These are phyloP conservation scores for Oithona nana DNA, from an alignment of 2,888 invertebrate genomes.

Conservation along the genomic window DNA sequence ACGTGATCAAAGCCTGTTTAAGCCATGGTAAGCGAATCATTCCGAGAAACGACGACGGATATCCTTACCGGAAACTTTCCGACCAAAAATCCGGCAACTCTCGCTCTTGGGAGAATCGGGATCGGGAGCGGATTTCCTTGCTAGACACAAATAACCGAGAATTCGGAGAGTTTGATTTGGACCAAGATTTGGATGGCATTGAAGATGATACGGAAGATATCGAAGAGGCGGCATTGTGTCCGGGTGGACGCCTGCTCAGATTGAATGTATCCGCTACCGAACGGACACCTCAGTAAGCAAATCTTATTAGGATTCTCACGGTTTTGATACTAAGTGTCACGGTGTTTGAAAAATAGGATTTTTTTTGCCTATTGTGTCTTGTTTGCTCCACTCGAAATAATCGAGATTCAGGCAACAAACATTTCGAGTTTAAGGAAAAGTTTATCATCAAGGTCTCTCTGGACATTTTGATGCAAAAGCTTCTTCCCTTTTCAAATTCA, in stretches of 20 bases:
- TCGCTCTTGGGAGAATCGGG: neutral
- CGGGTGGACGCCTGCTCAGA: constrained; percentile 22
- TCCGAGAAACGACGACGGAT: neutral
- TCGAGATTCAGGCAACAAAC: too few relatives aligned
- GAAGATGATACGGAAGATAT: neutral
- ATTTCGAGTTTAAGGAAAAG: too few relatives aligned
- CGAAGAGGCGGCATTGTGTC: constrained; percentile 19
- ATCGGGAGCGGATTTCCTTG: too few relatives aligned
- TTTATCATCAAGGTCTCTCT: too few relatives aligned
- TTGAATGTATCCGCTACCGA: constrained; percentile 21
- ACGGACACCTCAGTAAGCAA: neutral
- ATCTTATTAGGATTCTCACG: too few relatives aligned
- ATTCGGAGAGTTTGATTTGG: neutral
- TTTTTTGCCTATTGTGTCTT: too few relatives aligned
- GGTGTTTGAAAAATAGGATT: too few relatives aligned
- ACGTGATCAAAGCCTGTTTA: neutral
- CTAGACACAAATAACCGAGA: neutral
- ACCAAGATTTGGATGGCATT: neutral
- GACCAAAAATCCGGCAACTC: neutral
- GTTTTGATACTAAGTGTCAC: too few relatives aligned
- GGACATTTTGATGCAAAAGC: too few relatives aligned
- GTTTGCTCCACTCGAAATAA: too few relatives aligned
- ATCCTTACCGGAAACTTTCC: neutral
- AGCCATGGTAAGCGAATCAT: neutral
- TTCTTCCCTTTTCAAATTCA: too few relatives aligned